Percentiles rank a stretch among this genome's conserved stretches.
phyloP scores from a whole-genome alignment of 2,888 invertebrate genomes.

The Ichneumoninae sp. region DNA sequence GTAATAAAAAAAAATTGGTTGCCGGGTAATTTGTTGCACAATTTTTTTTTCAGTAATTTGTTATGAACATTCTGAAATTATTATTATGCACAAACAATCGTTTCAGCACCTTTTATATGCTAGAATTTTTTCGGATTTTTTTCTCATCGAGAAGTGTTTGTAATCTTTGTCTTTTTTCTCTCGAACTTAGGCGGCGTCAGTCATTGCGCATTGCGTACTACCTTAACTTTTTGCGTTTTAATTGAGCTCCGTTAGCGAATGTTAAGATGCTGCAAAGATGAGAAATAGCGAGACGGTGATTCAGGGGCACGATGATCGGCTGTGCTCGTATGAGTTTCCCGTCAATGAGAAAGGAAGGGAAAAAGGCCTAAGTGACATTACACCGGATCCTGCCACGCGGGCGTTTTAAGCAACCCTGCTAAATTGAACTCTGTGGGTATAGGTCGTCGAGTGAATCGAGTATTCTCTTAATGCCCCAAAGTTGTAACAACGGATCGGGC shows the following conservation, averaged over 20 bases:
- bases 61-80: too few species aligned
- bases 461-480: conserved; percentile 43
- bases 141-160: too few species aligned
- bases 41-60: too few species aligned
- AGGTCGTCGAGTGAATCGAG: conserved; percentile 44
- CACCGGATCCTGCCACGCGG: conserved; percentile 45
- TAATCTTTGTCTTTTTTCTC: too few species aligned
- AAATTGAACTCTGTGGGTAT: conserved; percentile 39
- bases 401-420: conserved; percentile 59
- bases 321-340: background rate
- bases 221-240: background rate
- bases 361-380: conserved; percentile 29
- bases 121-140: too few species aligned
- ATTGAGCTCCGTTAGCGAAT: background rate
- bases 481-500: conserved; percentile 42
- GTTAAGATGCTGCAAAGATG: conserved; percentile 36
- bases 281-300: conserved; percentile 14
- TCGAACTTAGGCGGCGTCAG: too few species aligned
- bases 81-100: too few species aligned
- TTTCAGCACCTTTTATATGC: too few species aligned
- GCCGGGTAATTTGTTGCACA: too few species aligned
- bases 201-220: too few species aligned
- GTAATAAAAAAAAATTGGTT: too few species aligned
- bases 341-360: background rate
- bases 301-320: background rate